Evolutionary conservation across 2,888 invertebrate genomes (phyloP).

Genomic region (Arrhopalites spinosus): DNA sequence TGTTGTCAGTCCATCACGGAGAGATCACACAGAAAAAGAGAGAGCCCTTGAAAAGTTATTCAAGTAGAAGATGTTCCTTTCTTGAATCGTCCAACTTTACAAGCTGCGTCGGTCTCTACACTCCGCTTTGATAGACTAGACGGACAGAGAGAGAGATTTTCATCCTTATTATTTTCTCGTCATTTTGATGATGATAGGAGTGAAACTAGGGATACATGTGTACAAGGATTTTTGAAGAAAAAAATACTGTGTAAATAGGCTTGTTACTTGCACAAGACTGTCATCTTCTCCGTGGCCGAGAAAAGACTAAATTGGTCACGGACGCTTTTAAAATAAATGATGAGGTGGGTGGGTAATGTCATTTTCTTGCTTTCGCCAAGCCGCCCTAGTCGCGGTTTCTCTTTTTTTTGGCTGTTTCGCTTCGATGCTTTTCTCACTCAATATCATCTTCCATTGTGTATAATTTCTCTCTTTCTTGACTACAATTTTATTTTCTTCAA

Average conservation of each 20-base stretch:
- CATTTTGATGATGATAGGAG: not conserved
- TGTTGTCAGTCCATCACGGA: slow-evolving; percentile 1
- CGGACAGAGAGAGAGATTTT: not conserved
- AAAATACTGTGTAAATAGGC: not conserved
- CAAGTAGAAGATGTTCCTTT: not conserved
- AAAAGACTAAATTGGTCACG: slow-evolving; percentile 39
- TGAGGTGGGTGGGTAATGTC: slow-evolving; percentile 32
- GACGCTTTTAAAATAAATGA: slow-evolving; percentile 30
- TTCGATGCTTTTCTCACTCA: slow-evolving; percentile 33
- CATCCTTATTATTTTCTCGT: too few species aligned
- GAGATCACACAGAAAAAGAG: not conserved
- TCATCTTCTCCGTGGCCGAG: slow-evolving; percentile 22
- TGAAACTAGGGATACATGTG: not conserved
- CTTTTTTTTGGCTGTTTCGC: slow-evolving; percentile 41
- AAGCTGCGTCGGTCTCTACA: not conserved
- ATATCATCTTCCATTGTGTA: not conserved
- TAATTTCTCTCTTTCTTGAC: not conserved
- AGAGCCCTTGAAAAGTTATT: slow-evolving; percentile 8
- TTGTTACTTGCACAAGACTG: slow-evolving; percentile 2
- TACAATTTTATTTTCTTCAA: not conserved
- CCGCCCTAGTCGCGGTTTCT: slow-evolving; percentile 23
- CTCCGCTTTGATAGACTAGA: not conserved
- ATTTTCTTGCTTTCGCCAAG: not conserved
- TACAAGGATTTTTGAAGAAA: not conserved
- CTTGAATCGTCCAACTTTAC: not conserved